Evolutionary conservation across 2,113 vertebrate genomes (phyloP), one percentile per base, ranked within the genome.

Genomic region (Pelvicachromis taeniatus): DNA sequence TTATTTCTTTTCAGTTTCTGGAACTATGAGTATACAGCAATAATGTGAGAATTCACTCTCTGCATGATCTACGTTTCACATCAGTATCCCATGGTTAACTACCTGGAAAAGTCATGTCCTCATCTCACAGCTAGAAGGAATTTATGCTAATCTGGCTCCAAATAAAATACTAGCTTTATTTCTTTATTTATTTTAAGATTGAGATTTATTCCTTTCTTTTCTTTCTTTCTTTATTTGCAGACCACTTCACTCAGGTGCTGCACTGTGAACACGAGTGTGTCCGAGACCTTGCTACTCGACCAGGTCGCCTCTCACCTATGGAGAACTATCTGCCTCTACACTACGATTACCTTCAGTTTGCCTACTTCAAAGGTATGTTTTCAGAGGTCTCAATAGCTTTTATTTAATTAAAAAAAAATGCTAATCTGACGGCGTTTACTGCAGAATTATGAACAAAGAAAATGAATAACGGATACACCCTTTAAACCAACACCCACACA

Each of bases 271-370:
- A 99, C 0, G 97, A 98, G 84, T 99, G 99, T 2, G 96, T 99
- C 45, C 92, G 98, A 90, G 97, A 99, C 21, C 96, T 99, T 0
- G 97, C 99, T 45, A 99, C 98, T 0, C 97, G 98, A 1, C 98
- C 98, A 0, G 98, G 98, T 2, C 97, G 98, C 3, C 97, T 99
- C 82, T 98, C 98, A 0, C 97, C 99, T 2, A 97, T 99, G 1
- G 97, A 99, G 83, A 99, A 98, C 91, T 99, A 97, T 91, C 97
- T 99, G 54, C 98, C 98, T 19, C 96, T 98, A 79, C 98, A 99
- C 85, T 99, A 98, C 0, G 98, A 99, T 94, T 98, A 99, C 94
- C 92, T 99, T 70, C 99, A 99, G 94, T 99, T 98, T 61, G 97
- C 98, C 85, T 99, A 98, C 92, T 99, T 97, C 93, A 96, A 97